Conservation (phyloP, 1,140 invertebrate species). For the Procambarus clarkii region DNA sequence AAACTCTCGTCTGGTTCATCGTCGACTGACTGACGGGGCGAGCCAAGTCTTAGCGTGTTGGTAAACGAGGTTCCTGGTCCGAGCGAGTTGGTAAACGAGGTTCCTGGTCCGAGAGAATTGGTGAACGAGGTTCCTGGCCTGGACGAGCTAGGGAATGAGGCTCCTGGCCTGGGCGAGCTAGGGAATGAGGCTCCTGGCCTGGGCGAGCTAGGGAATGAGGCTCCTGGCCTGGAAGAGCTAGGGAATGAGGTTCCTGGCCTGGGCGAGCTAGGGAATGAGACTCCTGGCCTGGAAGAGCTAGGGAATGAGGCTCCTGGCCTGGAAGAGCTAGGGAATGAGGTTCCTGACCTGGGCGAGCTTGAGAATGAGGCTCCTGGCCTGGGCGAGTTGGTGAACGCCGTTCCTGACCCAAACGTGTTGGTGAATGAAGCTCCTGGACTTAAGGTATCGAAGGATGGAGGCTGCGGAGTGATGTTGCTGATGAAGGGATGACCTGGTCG, state of each 20-base stretch:
- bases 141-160: not conserved
- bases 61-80: not conserved
- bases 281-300: too few relatives aligned
- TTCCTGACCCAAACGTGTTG: too few relatives aligned
- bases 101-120: not conserved
- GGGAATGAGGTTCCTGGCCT: too few relatives aligned
- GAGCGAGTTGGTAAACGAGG: not conserved
- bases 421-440: too few relatives aligned
- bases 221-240: not conserved
- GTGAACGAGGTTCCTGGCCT: not conserved
- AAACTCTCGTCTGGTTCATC: not conserved
- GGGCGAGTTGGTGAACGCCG: too few relatives aligned
- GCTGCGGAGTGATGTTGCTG: not conserved
- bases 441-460: not conserved
- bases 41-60: not conserved
- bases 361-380: too few relatives aligned
- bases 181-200: not conserved
- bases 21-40: not conserved
- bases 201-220: not conserved
- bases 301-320: too few relatives aligned
- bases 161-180: not conserved
- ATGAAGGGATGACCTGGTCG: not conserved
- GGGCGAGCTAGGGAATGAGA: too few relatives aligned
- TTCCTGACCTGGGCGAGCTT: too few relatives aligned
- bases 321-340: too few relatives aligned